These are phyloP conservation scores for Pelochelys cantorii DNA, from an alignment of 2,797 vertebrate species.

Conservation along the genomic window DNA sequence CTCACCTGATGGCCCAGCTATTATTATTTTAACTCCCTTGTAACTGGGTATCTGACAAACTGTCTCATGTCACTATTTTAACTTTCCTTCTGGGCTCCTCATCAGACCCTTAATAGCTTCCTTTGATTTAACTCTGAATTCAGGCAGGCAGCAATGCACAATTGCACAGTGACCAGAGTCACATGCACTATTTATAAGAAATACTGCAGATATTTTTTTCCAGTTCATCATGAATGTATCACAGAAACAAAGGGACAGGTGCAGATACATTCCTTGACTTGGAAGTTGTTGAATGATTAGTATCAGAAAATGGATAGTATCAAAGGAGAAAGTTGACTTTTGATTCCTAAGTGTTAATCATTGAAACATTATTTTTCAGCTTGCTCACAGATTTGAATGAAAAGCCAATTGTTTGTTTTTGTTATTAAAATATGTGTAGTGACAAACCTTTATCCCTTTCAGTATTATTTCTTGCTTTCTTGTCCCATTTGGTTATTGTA, in stretches of 20 bases:
- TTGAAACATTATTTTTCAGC: not conserved
- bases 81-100: not conserved
- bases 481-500: not conserved
- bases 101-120: not conserved
- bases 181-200: not conserved
- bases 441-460: too few species aligned
- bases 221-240: not conserved
- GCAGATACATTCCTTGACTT: not conserved
- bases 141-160: not conserved
- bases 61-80: not conserved
- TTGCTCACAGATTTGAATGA: too few species aligned
- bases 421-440: too few species aligned
- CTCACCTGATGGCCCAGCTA: not conserved
- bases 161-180: not conserved
- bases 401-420: too few species aligned
- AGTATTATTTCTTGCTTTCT: too few species aligned
- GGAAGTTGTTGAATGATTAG: slow-evolving; percentile 4
- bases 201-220: not conserved
- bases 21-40: not conserved
- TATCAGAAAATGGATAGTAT: not conserved
- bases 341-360: not conserved
- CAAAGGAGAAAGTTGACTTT: not conserved
- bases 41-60: not conserved
- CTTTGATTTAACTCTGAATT: not conserved
- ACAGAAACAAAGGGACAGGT: not conserved